phyloP scores from a whole-genome alignment of 2,113 vertebrate species.

The Microcebus lehilahytsara region DNA sequence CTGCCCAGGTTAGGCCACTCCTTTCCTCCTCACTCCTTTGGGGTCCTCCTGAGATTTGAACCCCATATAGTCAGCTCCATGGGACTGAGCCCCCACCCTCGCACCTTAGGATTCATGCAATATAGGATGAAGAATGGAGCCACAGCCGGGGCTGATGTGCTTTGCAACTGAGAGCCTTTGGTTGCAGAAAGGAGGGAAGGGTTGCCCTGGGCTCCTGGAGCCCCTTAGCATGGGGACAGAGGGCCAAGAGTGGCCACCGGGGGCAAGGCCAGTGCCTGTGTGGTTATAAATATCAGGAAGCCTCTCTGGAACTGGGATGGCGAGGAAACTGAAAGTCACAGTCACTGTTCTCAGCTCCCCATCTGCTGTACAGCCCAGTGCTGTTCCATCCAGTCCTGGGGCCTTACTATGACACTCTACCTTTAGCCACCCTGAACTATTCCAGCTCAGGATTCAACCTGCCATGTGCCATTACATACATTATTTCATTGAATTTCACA shows the following conservation, averaged over 20 bases:
- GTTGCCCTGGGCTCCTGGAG: slow-evolving; percentile 35
- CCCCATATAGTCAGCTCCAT: background rate
- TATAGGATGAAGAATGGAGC: background rate
- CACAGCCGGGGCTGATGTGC: background rate
- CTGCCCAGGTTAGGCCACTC: background rate
- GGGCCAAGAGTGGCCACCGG: slow-evolving; percentile 50
- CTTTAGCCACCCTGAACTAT: background rate
- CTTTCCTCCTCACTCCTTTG: background rate
- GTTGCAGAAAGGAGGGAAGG: background rate
- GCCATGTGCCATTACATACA: background rate
- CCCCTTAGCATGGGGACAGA: slow-evolving; percentile 55
- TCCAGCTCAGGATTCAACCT: background rate
- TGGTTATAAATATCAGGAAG: background rate
- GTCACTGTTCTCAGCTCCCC: background rate
- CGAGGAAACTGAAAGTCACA: background rate
- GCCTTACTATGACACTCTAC: background rate
- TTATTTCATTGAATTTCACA: background rate
- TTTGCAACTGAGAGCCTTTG: background rate
- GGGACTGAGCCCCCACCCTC: background rate
- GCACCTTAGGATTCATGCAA: background rate
- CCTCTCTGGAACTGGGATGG: background rate
- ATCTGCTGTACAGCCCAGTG: background rate
- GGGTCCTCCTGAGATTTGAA: background rate
- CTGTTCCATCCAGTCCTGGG: background rate
- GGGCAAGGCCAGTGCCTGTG: slow-evolving; percentile 67